Conservation (phyloP, 2,797 vertebrate genomes). For the Aulostomus chinensis region DNA sequence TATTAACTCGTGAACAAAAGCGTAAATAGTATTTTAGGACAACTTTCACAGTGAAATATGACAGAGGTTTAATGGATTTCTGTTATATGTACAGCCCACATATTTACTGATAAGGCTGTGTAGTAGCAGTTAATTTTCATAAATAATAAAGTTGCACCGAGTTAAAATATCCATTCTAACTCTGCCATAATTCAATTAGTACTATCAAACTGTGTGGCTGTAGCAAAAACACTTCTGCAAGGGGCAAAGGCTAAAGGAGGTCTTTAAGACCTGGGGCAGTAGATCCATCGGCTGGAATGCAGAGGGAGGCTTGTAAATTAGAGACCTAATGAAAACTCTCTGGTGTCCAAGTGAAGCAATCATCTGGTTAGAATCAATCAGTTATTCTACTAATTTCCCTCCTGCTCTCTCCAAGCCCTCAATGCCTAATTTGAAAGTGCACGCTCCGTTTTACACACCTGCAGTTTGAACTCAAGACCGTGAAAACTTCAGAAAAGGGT, state of each 20-base stretch:
- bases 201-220: constrained; percentile 39
- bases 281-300: constrained; percentile 87
- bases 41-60: too few relatives aligned
- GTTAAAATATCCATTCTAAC: constrained; percentile 5
- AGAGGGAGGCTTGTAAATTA: constrained; percentile 96
- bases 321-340: constrained; percentile 95
- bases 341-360: constrained; percentile 96
- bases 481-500: constrained; percentile 42
- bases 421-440: constrained; percentile 96
- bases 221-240: constrained; percentile 43
- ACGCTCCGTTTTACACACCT: constrained; percentile 94
- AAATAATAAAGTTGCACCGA: neutral
- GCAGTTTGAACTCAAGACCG: constrained; percentile 82
- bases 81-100: too few relatives aligned
- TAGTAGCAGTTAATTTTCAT: too few relatives aligned
- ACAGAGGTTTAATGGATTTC: too few relatives aligned
- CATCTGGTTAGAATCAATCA: constrained; percentile 99
- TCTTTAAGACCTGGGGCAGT: constrained; percentile 78
- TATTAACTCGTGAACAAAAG: too few relatives aligned
- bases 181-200: constrained; percentile 26
- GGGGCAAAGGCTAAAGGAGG: constrained; percentile 69
- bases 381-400: constrained; percentile 98
- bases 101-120: too few relatives aligned
- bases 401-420: constrained; percentile 89
- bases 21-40: too few relatives aligned